These are phyloP conservation scores for Setipinna tenuifilis DNA, from an alignment of 2,797 vertebrate species.

Conservation along the genomic window DNA sequence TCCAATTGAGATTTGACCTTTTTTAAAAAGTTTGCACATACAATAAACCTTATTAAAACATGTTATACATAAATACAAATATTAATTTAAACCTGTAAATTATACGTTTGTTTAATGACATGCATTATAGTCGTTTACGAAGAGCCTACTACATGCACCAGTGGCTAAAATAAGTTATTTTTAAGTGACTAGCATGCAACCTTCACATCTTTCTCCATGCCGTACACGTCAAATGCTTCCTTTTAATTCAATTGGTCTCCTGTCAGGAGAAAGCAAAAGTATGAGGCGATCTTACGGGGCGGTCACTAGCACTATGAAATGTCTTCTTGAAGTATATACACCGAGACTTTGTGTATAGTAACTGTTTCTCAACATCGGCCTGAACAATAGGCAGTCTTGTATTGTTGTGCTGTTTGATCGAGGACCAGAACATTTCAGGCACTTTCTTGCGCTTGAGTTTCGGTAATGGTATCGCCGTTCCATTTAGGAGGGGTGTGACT, in stretches of 20 bases:
- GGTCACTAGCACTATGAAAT: not conserved
- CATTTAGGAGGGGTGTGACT: constrained; percentile 24
- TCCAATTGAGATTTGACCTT: too few species aligned
- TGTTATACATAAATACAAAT: not conserved
- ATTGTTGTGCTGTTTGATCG: not conserved
- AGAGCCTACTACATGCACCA: not conserved
- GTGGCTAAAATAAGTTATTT: too few species aligned
- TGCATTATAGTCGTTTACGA: not conserved
- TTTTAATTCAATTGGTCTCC: not conserved
- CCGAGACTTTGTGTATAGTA: not conserved
- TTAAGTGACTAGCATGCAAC: too few species aligned
- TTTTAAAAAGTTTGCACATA: not conserved
- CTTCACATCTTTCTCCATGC: too few species aligned
- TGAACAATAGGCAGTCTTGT: not conserved
- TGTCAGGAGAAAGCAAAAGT: not conserved
- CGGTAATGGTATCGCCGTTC: constrained; percentile 10
- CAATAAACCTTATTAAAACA: not conserved
- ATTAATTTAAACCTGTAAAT: not conserved
- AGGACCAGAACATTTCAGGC: not conserved
- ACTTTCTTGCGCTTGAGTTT: not conserved
- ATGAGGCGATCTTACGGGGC: not conserved
- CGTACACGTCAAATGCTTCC: not conserved
- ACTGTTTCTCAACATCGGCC: not conserved
- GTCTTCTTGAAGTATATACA: not conserved
- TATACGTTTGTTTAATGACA: not conserved